Evolutionary conservation across 2,888 invertebrate genomes (phyloP).

Genomic region (Entomobrya proxima): DNA sequence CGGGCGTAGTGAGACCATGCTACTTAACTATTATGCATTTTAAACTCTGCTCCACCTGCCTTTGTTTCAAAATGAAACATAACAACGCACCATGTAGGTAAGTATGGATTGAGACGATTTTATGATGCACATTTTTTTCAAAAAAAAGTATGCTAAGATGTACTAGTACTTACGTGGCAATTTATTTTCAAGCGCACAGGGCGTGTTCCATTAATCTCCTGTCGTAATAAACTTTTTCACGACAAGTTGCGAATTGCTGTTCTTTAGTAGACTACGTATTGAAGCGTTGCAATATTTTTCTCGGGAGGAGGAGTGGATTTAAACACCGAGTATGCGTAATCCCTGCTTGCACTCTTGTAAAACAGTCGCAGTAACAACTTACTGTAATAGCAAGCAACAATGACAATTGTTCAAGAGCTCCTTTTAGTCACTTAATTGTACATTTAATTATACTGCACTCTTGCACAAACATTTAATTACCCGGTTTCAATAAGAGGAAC

Average conservation of each 20-base stretch:
- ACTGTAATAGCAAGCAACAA: slow-evolving; percentile 4
- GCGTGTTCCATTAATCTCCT: slow-evolving; percentile 41
- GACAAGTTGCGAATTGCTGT: slow-evolving; percentile 38
- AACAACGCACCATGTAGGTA: background rate
- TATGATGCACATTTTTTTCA: slow-evolving; percentile 10
- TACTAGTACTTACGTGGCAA: slow-evolving; percentile 1
- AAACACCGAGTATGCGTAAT: background rate
- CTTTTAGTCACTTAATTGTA: slow-evolving; percentile 6
- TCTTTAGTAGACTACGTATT: background rate
- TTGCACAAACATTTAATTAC: background rate
- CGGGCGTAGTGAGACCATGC: background rate
- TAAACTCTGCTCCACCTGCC: background rate
- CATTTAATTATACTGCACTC: background rate
- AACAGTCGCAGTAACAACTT: background rate
- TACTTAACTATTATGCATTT: background rate
- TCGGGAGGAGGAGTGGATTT: slow-evolving; percentile 7
- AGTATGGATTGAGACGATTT: background rate
- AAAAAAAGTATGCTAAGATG: slow-evolving; percentile 6
- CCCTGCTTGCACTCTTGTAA: background rate
- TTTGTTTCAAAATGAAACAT: background rate
- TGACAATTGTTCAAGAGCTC: slow-evolving; percentile 9
- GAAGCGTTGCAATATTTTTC: background rate
- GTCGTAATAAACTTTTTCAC: slow-evolving; percentile 45
- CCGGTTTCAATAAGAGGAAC: slow-evolving; percentile 5
- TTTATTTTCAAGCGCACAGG: slow-evolving; percentile 4